These are phyloP conservation scores for Blastobasis lacticolella DNA, from an alignment of 2,888 invertebrate genomes.

Conservation along the genomic window DNA sequence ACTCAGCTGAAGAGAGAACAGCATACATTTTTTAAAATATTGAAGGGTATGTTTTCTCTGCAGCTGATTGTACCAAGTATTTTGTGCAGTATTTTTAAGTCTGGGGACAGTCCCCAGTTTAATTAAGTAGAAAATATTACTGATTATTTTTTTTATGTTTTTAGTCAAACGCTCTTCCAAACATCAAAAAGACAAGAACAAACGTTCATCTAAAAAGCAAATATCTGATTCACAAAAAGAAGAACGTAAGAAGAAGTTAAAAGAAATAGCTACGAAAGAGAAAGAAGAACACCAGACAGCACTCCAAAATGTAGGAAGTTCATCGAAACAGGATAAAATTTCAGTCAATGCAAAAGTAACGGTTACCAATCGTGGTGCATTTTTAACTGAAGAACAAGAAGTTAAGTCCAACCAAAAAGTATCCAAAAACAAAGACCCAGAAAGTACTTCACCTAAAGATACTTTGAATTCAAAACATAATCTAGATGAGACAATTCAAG, in stretches of 20 bases:
- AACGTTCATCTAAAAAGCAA: constrained; percentile 27
- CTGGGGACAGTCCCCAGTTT: too few species aligned
- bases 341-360: constrained; percentile 62
- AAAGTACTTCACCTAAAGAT: too few species aligned
- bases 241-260: constrained; percentile 65
- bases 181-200: constrained; percentile 27
- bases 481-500: constrained; percentile 7
- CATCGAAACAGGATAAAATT: constrained; percentile 23
- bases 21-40: too few species aligned
- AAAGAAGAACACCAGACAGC: constrained; percentile 28
- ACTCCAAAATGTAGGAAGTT: constrained; percentile 21
- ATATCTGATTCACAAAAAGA: constrained; percentile 49
- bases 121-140: too few species aligned
- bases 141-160: constrained; percentile 11
- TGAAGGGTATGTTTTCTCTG: too few species aligned
- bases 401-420: constrained; percentile 33
- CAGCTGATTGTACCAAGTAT: too few species aligned
- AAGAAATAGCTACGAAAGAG: constrained; percentile 58
- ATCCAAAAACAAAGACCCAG: constrained; percentile 12
- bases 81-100: too few species aligned
- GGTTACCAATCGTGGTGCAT: constrained; percentile 69
- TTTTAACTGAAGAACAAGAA: constrained; percentile 50
- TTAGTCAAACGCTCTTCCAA: constrained; percentile 32
- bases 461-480: constrained; percentile 7
- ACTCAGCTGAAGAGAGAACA: too few species aligned